Evolutionary conservation across 2,797 vertebrate genomes (phyloP).

Genomic region (Pangasius krempfi): DNA sequence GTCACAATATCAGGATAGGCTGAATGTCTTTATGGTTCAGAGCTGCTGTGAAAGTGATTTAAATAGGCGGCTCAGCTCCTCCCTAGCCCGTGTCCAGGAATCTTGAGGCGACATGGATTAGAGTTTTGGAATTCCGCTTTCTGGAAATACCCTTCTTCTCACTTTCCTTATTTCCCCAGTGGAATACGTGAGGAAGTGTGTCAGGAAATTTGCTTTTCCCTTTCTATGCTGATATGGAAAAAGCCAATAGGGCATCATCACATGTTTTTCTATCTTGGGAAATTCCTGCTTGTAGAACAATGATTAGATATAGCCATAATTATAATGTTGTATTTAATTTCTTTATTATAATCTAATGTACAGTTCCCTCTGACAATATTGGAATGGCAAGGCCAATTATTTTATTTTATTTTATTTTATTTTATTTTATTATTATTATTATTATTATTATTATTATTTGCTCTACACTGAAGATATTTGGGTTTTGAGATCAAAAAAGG

Average conservation of each 20-base stretch:
- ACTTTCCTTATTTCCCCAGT: not conserved
- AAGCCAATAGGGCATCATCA: not conserved
- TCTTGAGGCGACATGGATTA: not conserved
- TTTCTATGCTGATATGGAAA: not conserved
- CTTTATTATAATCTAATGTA: not conserved
- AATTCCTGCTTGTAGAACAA: not conserved
- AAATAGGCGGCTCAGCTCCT: not conserved
- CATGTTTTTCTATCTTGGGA: not conserved
- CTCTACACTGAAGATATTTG: not conserved
- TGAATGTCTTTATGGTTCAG: not conserved
- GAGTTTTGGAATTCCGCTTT: constrained; percentile 63
- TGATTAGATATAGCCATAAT: not conserved
- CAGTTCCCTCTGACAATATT: not conserved
- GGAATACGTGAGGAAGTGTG: not conserved
- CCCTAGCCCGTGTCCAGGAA: constrained; percentile 52
- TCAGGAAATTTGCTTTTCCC: constrained; percentile 24
- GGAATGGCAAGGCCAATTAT: not conserved
- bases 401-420: not conserved
- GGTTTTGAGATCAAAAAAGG: not conserved
- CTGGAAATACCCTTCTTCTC: constrained; percentile 47
- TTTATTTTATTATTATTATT: not conserved
- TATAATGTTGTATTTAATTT: not conserved
- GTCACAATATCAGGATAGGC: constrained; percentile 5
- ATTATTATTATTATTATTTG: not conserved
- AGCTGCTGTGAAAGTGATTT: constrained; percentile 54